Base-by-base conservation (phyloP, 2,888 invertebrate genomes). In the Flabesymbios commensalis region DNA sequence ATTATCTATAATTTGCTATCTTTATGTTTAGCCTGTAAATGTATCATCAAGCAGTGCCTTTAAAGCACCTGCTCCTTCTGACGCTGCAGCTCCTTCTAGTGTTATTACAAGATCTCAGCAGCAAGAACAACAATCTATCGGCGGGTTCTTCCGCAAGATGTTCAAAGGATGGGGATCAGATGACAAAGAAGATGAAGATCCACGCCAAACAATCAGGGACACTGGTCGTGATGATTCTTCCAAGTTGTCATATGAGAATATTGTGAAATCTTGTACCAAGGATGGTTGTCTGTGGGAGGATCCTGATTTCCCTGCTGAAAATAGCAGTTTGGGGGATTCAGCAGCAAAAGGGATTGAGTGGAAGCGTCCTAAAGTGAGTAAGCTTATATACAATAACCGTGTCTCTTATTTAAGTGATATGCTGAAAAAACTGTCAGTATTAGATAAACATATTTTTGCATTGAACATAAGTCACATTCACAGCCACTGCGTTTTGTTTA, bases 281-380 rank as follows among this genome's bases (percentile, higher is more conserved):
- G 26, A 55, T 4, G 59, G 47, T 19, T 45, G 86, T 0, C 86
- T 94, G 47, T 95, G 92, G 77, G 93, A 94, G 75, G 94, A 95
- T 84, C 90, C 91, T 0, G 89, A 92, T 75, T 95, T 95, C 81
- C 91, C 90, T 0, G 90, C 93, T 0, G 84, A 84, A 22, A 89
- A 92, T 80, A 86, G 88, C 57, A 90, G 91, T 48, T 85, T 94
- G 39, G 59, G 58, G 7, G 86, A 88, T 28, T n/a, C n/a, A n/a
- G n/a, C n/a, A n/a, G n/a, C n/a, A n/a, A n/a, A n/a, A n/a, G n/a
- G n/a, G n/a, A 89, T 94, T 71, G 90, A 93, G 83, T 97, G 97
- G 97, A 87, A 88, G 72, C 86, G 97, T 67, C 97, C 97, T 28
- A 87, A 88, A n/a, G 74, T 74, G 47, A 59, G 74, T 63, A n/a